Base-by-base conservation (phyloP, 2,888 invertebrate genomes). In the Amblyjoppa proteus region DNA sequence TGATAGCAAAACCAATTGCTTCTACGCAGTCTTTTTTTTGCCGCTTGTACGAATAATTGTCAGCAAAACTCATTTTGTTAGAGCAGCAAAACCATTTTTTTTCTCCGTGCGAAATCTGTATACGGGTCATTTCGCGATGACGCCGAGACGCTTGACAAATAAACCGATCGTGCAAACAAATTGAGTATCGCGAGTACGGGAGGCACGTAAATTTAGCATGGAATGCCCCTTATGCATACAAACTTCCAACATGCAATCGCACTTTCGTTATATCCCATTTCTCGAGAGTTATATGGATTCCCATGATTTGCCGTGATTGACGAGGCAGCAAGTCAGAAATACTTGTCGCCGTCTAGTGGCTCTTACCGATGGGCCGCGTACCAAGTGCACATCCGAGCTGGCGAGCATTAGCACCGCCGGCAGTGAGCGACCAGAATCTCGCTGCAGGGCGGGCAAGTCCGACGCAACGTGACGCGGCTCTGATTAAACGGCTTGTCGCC, bases 321-420 rank as follows among this genome's bases (percentile, higher is more conserved):
- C 51, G 71, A 71, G 71, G 7, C 71, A n/a, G 51, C 38, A 45
- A 45, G 71, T 31, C 34, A 71, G 53, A 71, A 53, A 71, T 71
- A 71, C 53, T 53, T 71, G 71, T 71, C 71, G 53, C 53, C 71
- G 53, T 71, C 53, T 31, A 20, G 34, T 53, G 20, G 49, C 49
- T 41, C 45, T 45, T 69, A 49, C 45, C 25, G 16, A 45, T 20
- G 69, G 28, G 45, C 25, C 16, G 11, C 25, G 45, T 49, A 45
- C 13, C 5, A 6, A 58, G 58, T 28, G 28, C 13, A 58, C 58
- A 58, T 3, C 25, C 25, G 58, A 58, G 11, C 58, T 1, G 58
- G 25, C 25, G 25, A 58, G 58, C 25, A 25, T 58, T 28, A 11
- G 58, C 25, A 58, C 28, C 13, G 3, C 1, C 56, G 28, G 20